phyloP scores from a whole-genome alignment of 2,113 vertebrate species.

The Sorex fumeus region DNA sequence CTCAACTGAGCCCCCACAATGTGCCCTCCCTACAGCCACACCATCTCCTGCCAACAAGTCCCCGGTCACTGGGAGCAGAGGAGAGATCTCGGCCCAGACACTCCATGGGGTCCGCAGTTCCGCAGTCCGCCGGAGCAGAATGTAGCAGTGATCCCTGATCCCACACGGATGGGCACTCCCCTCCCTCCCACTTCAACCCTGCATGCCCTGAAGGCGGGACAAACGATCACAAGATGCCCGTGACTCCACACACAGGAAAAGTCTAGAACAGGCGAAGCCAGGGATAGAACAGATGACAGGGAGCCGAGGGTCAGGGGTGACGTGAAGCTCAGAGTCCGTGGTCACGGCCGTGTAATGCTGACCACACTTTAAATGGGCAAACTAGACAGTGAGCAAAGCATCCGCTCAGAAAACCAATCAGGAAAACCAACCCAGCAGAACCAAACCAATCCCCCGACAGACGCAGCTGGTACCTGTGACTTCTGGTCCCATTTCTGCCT shows the following conservation, averaged over 20 bases:
- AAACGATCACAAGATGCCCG: background rate
- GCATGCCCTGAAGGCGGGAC: too few relatives aligned
- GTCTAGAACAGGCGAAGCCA: background rate
- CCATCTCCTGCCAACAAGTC: too few relatives aligned
- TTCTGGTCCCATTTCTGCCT: slow-evolving; percentile 99
- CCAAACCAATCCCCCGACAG: background rate
- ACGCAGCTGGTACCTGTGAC: slow-evolving; percentile 92
- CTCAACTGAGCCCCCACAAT: too few relatives aligned
- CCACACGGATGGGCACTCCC: too few relatives aligned
- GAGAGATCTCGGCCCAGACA: too few relatives aligned
- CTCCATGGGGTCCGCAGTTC: too few relatives aligned
- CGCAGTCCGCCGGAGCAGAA: too few relatives aligned
- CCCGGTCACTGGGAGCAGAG: too few relatives aligned
- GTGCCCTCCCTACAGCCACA: too few relatives aligned
- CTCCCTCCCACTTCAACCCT: too few relatives aligned
- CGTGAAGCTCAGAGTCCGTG: fast-evolving
- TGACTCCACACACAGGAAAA: background rate
- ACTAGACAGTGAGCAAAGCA: fast-evolving
- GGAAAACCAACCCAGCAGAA: background rate
- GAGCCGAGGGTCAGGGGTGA: fast-evolving
- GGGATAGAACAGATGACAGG: background rate
- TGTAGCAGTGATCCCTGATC: too few relatives aligned
- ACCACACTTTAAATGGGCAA: background rate
- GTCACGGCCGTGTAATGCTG: background rate
- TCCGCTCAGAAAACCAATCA: background rate